Conservation (phyloP, 2,888 invertebrate species). For the Nipponacmea schrenckii region DNA sequence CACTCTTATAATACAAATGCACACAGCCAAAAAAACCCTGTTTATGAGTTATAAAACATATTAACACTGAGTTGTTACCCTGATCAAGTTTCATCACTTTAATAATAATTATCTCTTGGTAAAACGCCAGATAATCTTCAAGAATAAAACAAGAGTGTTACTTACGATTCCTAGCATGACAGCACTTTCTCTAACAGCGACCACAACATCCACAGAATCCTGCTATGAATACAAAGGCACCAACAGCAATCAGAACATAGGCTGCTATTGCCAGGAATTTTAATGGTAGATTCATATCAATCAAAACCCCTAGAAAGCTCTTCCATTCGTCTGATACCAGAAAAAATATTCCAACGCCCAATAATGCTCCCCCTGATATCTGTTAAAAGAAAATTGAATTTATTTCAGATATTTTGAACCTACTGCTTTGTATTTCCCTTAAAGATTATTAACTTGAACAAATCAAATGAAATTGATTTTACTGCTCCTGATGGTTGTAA, state of each 20-base stretch:
- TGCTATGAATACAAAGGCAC: constrained; percentile 70
- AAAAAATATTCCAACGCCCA: constrained; percentile 71
- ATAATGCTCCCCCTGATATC: constrained; percentile 71
- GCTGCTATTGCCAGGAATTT: constrained; percentile 70
- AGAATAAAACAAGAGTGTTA: constrained; percentile 5
- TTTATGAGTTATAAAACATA: too few species aligned
- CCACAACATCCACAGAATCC: constrained; percentile 74
- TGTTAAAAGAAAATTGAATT: constrained; percentile 44
- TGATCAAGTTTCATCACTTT: too few species aligned
- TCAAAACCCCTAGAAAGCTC: constrained; percentile 69
- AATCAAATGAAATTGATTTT: too few species aligned
- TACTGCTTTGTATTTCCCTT: too few species aligned
- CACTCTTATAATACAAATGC: too few species aligned
- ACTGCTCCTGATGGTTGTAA: too few species aligned
- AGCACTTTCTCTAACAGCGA: constrained; percentile 71
- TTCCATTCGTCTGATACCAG: constrained; percentile 70
- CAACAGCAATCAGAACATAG: constrained; percentile 71
- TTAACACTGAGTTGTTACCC: too few species aligned
- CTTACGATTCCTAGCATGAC: constrained; percentile 69
- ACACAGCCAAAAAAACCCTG: too few species aligned
- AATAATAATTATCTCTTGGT: too few species aligned
- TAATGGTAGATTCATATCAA: constrained; percentile 67
- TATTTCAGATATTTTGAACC: too few species aligned
- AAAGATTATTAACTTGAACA: too few species aligned
- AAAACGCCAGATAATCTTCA: too few species aligned